Evolutionary conservation across 64 coral and sea anemone species (phyloP).

Genomic region (Platygyra sinensis): DNA sequence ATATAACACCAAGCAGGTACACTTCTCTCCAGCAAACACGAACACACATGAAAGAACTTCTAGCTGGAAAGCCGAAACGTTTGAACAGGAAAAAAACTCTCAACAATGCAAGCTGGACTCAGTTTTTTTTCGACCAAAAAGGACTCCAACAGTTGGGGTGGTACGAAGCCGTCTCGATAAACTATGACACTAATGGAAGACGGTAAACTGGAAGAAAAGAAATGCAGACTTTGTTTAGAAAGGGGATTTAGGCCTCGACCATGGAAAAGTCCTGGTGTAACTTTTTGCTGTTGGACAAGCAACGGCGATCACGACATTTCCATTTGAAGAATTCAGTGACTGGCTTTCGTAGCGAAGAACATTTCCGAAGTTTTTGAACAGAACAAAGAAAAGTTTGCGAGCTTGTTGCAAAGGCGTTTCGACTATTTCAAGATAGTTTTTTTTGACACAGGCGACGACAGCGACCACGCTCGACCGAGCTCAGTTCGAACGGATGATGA

Average conservation of each 20-base stretch:
- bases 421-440: constrained; percentile 20
- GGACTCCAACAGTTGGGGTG: constrained; percentile 12
- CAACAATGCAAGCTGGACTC: constrained; percentile 36
- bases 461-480: constrained; percentile 29
- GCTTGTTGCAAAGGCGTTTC: constrained; percentile 11
- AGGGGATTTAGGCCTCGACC: constrained; percentile 20
- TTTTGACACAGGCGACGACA: constrained; percentile 34
- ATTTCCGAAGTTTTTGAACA: constrained; percentile 36
- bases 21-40: too few relatives aligned
- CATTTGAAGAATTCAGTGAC: constrained; percentile 52
- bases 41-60: too few relatives aligned
- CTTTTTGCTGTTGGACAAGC: constrained; percentile 44
- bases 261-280: constrained; percentile 10
- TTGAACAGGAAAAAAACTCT: background rate
- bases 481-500: constrained; percentile 46
- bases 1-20: too few relatives aligned
- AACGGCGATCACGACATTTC: constrained; percentile 29
- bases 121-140: constrained; percentile 57
- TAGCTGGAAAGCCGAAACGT: background rate
- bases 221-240: constrained; percentile 26
- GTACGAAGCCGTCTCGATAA: constrained; percentile 34
- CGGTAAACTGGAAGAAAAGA: constrained; percentile 38
- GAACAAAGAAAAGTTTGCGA: constrained; percentile 13
- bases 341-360: constrained; percentile 50
- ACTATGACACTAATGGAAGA: constrained; percentile 35